Percentiles rank a stretch among this genome's conserved stretches.
phyloP scores from a whole-genome alignment of 1,140 invertebrate genomes.

The Chrysopa pallens region DNA sequence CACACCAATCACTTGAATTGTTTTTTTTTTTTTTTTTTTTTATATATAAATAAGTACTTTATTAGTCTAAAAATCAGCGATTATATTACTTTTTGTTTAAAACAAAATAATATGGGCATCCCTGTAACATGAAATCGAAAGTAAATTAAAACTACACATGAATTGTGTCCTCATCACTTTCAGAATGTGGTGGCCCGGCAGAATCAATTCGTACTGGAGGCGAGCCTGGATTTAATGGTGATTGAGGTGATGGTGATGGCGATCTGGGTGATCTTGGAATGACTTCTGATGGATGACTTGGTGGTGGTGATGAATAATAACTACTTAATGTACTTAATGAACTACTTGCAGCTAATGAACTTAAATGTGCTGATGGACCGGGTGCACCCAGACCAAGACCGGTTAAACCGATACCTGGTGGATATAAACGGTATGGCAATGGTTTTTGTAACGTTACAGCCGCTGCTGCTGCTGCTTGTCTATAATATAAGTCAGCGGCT shows the following conservation, averaged over 20 bases:
- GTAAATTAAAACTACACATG: slow-evolving; percentile 15
- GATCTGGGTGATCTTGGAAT: slow-evolving; percentile 16
- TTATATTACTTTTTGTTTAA: no score
- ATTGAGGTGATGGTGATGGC: slow-evolving; percentile 15
- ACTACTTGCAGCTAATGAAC: slow-evolving; percentile 35
- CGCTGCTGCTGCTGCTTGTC: slow-evolving; percentile 51
- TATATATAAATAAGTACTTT: no score
- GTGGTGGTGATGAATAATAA: slow-evolving; percentile 33
- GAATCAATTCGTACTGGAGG: slow-evolving; percentile 12
- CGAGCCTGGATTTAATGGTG: slow-evolving; percentile 25
- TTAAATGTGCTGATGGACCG: slow-evolving; percentile 36
- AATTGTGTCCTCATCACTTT: slow-evolving; percentile 34
- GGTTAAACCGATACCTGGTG: slow-evolving; percentile 35
- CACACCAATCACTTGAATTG: no score
- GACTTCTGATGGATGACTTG: slow-evolving; percentile 14
- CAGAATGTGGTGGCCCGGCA: slow-evolving; percentile 24
- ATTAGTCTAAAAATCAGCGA: no score
- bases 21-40: no score
- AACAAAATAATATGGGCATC: no score
- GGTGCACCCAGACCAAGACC: slow-evolving; percentile 32
- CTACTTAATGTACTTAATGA: slow-evolving; percentile 35
- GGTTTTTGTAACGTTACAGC: slow-evolving; percentile 72
- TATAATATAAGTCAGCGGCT: slow-evolving; percentile 57
- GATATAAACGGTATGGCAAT: slow-evolving; percentile 62
- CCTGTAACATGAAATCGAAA: neutral